Evolutionary conservation across 2,113 vertebrate species (phyloP), one percentile per base, ranked within the genome.

Genomic region (Hepsetus odoe): DNA sequence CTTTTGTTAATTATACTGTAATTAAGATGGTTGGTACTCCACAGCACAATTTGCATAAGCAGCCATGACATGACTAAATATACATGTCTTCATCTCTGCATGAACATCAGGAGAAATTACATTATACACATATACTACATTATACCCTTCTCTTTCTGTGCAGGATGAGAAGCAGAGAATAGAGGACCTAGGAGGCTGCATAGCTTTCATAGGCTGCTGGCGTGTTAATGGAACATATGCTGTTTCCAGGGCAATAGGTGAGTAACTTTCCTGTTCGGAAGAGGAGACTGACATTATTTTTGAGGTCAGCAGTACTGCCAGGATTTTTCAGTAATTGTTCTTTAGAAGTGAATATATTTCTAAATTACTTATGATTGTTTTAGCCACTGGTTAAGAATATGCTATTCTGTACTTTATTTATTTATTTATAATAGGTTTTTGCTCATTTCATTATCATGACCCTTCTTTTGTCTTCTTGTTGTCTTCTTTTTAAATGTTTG

Each of bases 191-290:
- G 97, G 97, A 0, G 97, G 97, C 55, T 98, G 96, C 13, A 91
- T 99, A 24, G 94, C 94, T 4, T 95, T 95, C 81, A 94, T 96
- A 94, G 97, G 97, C 64, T 98, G 96, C 88, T 99, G 97, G 97
- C 72, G 97, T 12, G 97, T 99, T 76, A 99, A 99, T n/a, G 96
- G 97, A 12, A 98, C 96, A n/a, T 92, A 98, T 35, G 96, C 96
- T 0, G 97, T 99, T 46, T 99, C 97, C 83, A 94, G 97, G 87
- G 97, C 97, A 16, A 97, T 99, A 1, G 97, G 97, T 98, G 79
- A 95, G 94, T 77, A 51, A 46, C 9, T 44, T 14, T n/a, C 14
- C 56, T 28, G 22, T 26, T 28, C 42, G 16, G 18, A n/a, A 65
- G 20, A 22, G 20, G 24, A 40, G 20, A 70, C 30, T 49, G 35